Evolutionary conservation across 2,113 vertebrate species (phyloP).

Genomic region (Callorhinus ursinus): DNA sequence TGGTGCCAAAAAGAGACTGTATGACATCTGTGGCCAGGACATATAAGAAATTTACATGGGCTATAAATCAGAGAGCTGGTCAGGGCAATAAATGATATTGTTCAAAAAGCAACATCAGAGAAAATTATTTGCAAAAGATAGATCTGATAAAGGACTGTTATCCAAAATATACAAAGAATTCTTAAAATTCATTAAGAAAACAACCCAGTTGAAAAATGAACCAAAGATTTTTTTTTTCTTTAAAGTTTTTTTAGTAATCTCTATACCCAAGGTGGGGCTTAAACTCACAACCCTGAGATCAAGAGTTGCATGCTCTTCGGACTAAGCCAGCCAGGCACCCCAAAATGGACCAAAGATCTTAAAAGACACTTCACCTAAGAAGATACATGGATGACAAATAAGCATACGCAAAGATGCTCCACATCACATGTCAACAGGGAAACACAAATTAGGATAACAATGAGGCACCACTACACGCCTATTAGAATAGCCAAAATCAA

Average conservation of each 20-base stretch:
- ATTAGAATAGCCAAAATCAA: background rate
- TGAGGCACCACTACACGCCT: background rate
- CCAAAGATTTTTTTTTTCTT: background rate
- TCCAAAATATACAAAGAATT: background rate
- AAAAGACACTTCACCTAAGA: background rate
- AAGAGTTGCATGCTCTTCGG: background rate
- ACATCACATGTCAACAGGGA: background rate
- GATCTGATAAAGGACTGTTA: background rate
- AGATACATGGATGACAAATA: background rate
- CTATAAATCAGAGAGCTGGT: background rate
- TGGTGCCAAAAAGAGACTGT: background rate
- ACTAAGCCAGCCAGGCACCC: background rate
- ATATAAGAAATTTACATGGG: background rate
- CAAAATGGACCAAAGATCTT: background rate
- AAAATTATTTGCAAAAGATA: background rate
- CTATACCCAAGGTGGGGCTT: background rate
- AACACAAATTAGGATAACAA: background rate
- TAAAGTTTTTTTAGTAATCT: background rate
- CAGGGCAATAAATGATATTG: background rate
- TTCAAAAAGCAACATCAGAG: background rate
- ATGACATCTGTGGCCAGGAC: background rate
- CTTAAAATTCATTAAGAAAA: background rate
- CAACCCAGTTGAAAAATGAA: background rate
- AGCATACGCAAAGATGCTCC: background rate
- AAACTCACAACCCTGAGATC: background rate